phyloP scores from a whole-genome alignment of 2,797 vertebrate genomes.

The Tokudaia tokunoshimensis region DNA sequence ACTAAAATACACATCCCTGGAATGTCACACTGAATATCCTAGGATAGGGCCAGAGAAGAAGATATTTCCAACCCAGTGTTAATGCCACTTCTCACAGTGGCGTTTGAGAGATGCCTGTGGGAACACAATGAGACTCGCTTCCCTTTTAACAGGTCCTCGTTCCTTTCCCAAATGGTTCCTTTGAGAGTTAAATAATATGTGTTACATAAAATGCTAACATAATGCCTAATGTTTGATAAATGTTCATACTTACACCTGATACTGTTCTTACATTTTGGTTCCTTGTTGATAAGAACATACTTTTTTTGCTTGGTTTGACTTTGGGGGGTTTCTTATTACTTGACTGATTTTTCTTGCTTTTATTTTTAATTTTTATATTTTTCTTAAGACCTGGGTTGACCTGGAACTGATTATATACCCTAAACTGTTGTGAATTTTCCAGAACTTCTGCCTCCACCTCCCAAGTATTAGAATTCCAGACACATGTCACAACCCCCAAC shows the following conservation, averaged over 20 bases:
- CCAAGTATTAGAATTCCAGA: neutral
- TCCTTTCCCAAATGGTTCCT: neutral
- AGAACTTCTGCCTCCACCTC: neutral
- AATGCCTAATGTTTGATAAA: neutral
- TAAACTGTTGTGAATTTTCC: neutral
- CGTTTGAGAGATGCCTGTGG: neutral
- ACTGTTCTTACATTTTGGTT: neutral
- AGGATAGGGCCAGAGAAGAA: neutral
- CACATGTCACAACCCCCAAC: neutral
- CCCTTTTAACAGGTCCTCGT: neutral
- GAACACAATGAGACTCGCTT: neutral
- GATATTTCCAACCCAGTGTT: neutral
- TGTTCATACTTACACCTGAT: neutral
- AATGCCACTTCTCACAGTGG: neutral
- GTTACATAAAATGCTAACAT: neutral
- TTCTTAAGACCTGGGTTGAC: neutral
- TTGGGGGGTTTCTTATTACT: neutral
- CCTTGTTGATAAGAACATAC: neutral
- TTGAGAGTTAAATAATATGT: neutral
- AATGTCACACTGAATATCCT: neutral
- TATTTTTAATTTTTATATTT: neutral
- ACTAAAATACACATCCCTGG: neutral
- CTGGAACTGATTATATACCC: neutral
- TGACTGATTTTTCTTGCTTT: neutral
- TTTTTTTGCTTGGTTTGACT: neutral